Percentiles rank a stretch among this genome's conserved stretches.
These are phyloP conservation scores for Epizoanthus fatuus DNA, from an alignment of 92 coral and sea anemone genomes.

Conservation along the genomic window DNA sequence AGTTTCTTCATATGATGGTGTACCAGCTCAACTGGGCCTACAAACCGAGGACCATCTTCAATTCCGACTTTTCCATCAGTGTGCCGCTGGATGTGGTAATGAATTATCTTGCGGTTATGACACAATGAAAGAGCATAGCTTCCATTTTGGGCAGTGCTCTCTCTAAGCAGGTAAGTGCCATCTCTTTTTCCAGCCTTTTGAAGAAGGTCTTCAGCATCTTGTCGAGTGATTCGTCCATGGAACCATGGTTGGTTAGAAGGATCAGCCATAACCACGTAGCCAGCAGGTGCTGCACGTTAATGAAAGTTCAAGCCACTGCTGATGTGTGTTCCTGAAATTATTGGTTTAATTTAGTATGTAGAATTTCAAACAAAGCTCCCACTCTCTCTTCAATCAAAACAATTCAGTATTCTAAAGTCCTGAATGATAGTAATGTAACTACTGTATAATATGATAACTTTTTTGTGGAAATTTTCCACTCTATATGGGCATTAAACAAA, in stretches of 20 bases:
- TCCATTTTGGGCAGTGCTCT: conserved; percentile 91
- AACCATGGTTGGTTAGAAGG: conserved; percentile 78
- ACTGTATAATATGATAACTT: too few relatives aligned
- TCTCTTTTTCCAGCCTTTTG: conserved; percentile 71
- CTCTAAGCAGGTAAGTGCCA: conserved; percentile 90
- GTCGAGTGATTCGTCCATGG: conserved; percentile 95
- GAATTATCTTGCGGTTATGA: conserved; percentile 83
- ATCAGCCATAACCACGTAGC: conserved; percentile 24
- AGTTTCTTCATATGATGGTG: conserved; percentile 76
- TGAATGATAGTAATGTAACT: too few relatives aligned
- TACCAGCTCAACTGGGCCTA: conserved; percentile 94
- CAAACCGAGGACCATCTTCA: conserved; percentile 93
- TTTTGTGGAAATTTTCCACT: too few relatives aligned
- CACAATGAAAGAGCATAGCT: conserved; percentile 98
- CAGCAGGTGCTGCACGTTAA: background rate
- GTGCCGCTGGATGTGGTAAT: conserved; percentile 94
- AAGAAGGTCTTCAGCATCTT: conserved; percentile 92
- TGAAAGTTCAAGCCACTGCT: too few relatives aligned
- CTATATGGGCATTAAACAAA: too few relatives aligned
- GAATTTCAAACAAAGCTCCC: too few relatives aligned
- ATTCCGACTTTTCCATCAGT: conserved; percentile 93
- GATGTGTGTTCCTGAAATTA: too few relatives aligned
- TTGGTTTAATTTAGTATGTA: too few relatives aligned
- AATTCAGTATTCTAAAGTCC: too few relatives aligned
- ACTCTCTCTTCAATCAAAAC: too few relatives aligned